Conservation (phyloP, 2,888 invertebrate species). For the Andricus quercusramuli region DNA sequence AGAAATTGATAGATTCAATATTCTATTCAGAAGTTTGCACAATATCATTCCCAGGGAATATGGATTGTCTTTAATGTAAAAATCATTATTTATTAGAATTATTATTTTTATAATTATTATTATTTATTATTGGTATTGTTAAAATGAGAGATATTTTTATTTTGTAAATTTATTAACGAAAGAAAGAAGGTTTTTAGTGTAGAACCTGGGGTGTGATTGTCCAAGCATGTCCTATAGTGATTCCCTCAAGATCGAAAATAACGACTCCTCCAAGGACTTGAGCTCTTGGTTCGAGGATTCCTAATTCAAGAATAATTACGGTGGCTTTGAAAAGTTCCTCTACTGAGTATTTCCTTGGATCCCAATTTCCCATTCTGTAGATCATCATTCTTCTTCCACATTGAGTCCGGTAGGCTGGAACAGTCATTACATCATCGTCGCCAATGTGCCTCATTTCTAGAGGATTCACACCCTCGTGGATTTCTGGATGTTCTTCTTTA, state of each 20-base stretch:
- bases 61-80: background rate
- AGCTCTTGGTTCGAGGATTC: slow-evolving; percentile 86
- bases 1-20: background rate
- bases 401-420: slow-evolving; percentile 88
- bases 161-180: background rate
- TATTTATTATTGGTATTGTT: too few relatives aligned
- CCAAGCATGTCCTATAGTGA: slow-evolving; percentile 86
- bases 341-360: slow-evolving; percentile 83
- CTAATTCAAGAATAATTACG: slow-evolving; percentile 86
- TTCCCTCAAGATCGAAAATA: slow-evolving; percentile 87
- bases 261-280: slow-evolving; percentile 89
- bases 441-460: slow-evolving; percentile 84
- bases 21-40: background rate
- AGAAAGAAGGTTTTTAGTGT: slow-evolving; percentile 9
- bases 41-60: background rate
- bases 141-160: background rate
- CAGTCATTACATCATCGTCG: slow-evolving; percentile 85
- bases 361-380: slow-evolving; percentile 88
- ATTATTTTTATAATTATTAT: too few relatives aligned
- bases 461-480: slow-evolving; percentile 85
- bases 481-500: slow-evolving; percentile 85
- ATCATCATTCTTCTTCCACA: slow-evolving; percentile 86
- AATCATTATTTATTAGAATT: too few relatives aligned
- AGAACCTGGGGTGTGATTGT: slow-evolving; percentile 84
- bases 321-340: slow-evolving; percentile 88